phyloP scores from a whole-genome alignment of 2,888 invertebrate genomes.

The Antitype chi region DNA sequence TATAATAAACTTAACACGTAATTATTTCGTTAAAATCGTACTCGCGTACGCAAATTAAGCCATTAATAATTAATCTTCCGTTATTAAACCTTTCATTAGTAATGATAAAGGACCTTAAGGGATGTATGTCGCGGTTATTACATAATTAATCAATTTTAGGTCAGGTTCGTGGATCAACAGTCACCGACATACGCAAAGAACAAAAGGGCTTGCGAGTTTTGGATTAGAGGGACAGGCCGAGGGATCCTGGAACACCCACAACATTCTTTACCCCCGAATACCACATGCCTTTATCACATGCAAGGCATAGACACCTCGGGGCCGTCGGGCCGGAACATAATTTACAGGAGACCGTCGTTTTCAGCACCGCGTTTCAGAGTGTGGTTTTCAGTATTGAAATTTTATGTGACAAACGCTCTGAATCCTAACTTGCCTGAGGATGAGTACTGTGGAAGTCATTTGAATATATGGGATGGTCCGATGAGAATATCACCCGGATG shows the following conservation, averaged over 20 bases:
- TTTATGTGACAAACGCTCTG: constrained; percentile 93
- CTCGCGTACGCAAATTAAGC: background rate
- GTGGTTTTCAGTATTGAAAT: constrained; percentile 96
- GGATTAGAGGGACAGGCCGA: constrained; percentile 94
- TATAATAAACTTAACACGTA: background rate
- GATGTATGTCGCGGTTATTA: constrained; percentile 69
- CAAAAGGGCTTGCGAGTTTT: constrained; percentile 96
- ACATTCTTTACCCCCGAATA: constrained; percentile 96
- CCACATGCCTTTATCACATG: constrained; percentile 96
- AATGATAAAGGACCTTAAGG: constrained; percentile 66
- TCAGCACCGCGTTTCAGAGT: constrained; percentile 94
- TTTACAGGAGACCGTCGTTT: constrained; percentile 90
- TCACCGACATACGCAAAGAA: constrained; percentile 96
- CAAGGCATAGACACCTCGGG: constrained; percentile 91
- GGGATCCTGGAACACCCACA: constrained; percentile 96
- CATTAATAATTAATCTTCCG: constrained; percentile 40
- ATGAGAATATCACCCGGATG: constrained; percentile 94
- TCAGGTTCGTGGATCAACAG: constrained; percentile 95
- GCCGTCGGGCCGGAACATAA: constrained; percentile 90
- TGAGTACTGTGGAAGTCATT: constrained; percentile 95
- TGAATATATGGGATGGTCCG: constrained; percentile 97
- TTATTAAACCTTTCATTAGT: constrained; percentile 56
- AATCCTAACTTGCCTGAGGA: constrained; percentile 92
- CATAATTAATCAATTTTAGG: constrained; percentile 90
- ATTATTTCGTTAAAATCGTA: background rate